Conservation (phyloP, 2,797 vertebrate species). For the Threskiornis aethiopicus region DNA sequence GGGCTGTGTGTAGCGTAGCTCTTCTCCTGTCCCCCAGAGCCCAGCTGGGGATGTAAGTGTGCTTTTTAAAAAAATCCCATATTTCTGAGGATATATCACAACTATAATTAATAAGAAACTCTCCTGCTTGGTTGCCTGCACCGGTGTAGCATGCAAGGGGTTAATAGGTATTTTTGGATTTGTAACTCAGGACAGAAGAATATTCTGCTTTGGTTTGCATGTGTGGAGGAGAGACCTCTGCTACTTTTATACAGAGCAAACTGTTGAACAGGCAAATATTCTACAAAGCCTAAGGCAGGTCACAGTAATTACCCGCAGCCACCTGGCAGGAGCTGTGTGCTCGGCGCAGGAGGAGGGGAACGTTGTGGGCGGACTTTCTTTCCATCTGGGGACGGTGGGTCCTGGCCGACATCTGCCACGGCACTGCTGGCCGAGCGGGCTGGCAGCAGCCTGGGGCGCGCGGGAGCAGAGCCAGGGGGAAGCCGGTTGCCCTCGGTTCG, state of each 20-base stretch:
- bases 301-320: neutral
- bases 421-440: neutral
- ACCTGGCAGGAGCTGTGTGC: conserved; percentile 1
- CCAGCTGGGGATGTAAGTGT: neutral
- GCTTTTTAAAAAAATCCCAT: neutral
- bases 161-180: neutral
- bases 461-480: neutral
- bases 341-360: neutral
- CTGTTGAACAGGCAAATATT: neutral
- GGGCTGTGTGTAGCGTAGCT: neutral
- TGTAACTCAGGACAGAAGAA: neutral
- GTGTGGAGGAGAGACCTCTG: neutral
- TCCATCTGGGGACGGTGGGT: neutral
- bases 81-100: neutral
- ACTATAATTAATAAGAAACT: neutral
- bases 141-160: no score
- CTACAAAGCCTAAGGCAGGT: neutral
- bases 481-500: fast-evolving
- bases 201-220: neutral
- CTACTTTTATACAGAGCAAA: neutral
- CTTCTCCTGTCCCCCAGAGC: neutral
- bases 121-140: fast-evolving
- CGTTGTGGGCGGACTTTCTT: neutral
- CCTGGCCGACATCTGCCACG: neutral
- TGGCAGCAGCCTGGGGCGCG: neutral